A percentile compares a stretch with the other conserved stretches of the same genome.
phyloP scores from a whole-genome alignment of 2,797 vertebrate species.

The Monodelphis domestica region DNA sequence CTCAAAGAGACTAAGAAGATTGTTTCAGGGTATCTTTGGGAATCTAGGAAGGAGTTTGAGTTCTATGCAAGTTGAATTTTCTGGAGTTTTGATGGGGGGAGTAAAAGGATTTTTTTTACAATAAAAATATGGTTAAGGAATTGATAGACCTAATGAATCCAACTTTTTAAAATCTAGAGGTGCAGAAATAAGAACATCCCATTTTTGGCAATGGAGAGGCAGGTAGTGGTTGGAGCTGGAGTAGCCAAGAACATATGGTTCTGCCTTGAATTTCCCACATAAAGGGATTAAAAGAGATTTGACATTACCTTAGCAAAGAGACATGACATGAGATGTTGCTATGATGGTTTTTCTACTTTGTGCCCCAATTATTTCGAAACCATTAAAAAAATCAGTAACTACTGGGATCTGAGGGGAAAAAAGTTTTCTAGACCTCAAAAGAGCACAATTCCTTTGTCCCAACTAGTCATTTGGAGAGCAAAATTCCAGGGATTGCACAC shows the following conservation, averaged over 20 bases:
- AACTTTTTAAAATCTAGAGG: background rate
- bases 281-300: background rate
- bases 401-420: background rate
- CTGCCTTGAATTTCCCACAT: background rate
- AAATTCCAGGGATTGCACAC: background rate
- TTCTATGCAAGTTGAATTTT: conserved; percentile 46
- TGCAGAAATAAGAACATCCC: background rate
- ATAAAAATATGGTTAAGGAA: background rate
- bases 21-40: conserved; percentile 1
- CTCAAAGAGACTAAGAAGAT: conserved; percentile 29
- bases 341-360: background rate
- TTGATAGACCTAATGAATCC: background rate
- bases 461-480: background rate
- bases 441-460: background rate
- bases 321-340: background rate
- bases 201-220: background rate
- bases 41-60: conserved; percentile 16
- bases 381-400: background rate
- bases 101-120: conserved; percentile 37
- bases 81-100: conserved; percentile 37
- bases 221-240: background rate
- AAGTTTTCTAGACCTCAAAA: background rate
- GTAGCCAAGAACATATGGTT: background rate
- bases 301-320: background rate
- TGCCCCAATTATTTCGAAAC: background rate